These are phyloP conservation scores for Uria lomvia DNA, from an alignment of 2,113 vertebrate species.

Conservation along the genomic window DNA sequence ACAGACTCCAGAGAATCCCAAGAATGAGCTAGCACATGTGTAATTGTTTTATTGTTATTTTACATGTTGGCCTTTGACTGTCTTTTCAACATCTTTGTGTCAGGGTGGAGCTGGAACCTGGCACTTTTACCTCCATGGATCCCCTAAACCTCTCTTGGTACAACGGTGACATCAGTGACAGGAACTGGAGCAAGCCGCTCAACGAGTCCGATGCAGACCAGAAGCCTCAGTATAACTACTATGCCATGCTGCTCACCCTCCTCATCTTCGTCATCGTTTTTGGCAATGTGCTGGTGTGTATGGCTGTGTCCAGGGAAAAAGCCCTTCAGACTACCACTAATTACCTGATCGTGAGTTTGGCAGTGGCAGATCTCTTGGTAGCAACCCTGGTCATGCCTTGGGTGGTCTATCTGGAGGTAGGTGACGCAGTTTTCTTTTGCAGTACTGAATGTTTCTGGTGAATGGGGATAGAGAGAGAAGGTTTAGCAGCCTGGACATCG, in stretches of 20 bases:
- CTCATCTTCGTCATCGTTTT: slow-evolving; percentile 97
- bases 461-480: background rate
- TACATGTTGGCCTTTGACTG: background rate
- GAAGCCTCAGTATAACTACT: slow-evolving; percentile 91
- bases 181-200: slow-evolving; percentile 81
- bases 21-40: rapidly evolving
- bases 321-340: slow-evolving; percentile 98
- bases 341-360: slow-evolving; percentile 97
- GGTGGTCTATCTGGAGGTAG: slow-evolving; percentile 95
- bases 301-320: slow-evolving; percentile 94
- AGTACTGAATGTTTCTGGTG: background rate
- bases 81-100: background rate
- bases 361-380: slow-evolving; percentile 93
- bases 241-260: slow-evolving; percentile 92
- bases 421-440: background rate
- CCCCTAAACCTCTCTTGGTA: slow-evolving; percentile 88
- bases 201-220: slow-evolving; percentile 77
- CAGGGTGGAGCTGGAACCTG: slow-evolving; percentile 60
- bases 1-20: background rate
- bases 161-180: slow-evolving; percentile 78
- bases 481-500: background rate
- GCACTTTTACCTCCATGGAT: slow-evolving; percentile 83
- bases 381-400: slow-evolving; percentile 97
- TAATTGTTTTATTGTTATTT: background rate
- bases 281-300: slow-evolving; percentile 96